Percentiles rank a stretch among this genome's conserved stretches.
These are phyloP conservation scores for Steinernema scapterisci DNA, from an alignment of 2,888 invertebrate species.

Conservation along the genomic window DNA sequence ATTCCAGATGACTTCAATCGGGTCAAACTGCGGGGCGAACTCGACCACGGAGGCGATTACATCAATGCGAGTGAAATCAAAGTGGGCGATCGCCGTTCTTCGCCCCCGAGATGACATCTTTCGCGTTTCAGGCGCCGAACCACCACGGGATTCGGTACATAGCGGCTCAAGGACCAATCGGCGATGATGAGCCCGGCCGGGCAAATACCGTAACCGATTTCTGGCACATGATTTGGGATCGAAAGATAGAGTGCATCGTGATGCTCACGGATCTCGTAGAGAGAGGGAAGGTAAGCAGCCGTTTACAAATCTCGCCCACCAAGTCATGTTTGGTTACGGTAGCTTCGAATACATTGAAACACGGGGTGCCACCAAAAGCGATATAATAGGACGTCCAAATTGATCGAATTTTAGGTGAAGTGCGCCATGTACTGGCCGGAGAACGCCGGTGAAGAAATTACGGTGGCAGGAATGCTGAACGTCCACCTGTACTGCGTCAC, in stretches of 20 bases:
- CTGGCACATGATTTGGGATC: slow-evolving; percentile 63
- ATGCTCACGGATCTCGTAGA: slow-evolving; percentile 56
- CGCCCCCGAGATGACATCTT: too few relatives aligned
- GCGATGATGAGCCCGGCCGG: slow-evolving; percentile 30
- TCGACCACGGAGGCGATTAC: slow-evolving; percentile 41
- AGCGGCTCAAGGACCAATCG: slow-evolving; percentile 54
- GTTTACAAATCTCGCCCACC: too few relatives aligned
- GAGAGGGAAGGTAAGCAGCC: slow-evolving; percentile 43
- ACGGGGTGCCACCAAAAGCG: too few relatives aligned
- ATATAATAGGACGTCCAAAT: too few relatives aligned
- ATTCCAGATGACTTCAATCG: slow-evolving; percentile 54
- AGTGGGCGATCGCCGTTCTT: slow-evolving; percentile 36
- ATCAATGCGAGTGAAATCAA: slow-evolving; percentile 53
- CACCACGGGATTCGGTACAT: slow-evolving; percentile 44
- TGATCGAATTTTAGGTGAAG: slow-evolving; percentile 53
- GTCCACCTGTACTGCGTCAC: slow-evolving; percentile 46
- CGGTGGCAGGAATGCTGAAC: slow-evolving; percentile 43
- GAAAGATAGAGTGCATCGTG: slow-evolving; percentile 53
- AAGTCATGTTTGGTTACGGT: neutral
- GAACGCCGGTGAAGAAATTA: slow-evolving; percentile 48
- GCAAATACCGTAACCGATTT: slow-evolving; percentile 50
- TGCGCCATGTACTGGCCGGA: slow-evolving; percentile 62
- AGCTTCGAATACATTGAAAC: too few relatives aligned
- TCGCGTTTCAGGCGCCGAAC: slow-evolving; percentile 10
- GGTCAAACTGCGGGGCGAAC: slow-evolving; percentile 41